These are phyloP conservation scores for Boloria selene DNA, from an alignment of 2,888 invertebrate genomes.

Conservation along the genomic window DNA sequence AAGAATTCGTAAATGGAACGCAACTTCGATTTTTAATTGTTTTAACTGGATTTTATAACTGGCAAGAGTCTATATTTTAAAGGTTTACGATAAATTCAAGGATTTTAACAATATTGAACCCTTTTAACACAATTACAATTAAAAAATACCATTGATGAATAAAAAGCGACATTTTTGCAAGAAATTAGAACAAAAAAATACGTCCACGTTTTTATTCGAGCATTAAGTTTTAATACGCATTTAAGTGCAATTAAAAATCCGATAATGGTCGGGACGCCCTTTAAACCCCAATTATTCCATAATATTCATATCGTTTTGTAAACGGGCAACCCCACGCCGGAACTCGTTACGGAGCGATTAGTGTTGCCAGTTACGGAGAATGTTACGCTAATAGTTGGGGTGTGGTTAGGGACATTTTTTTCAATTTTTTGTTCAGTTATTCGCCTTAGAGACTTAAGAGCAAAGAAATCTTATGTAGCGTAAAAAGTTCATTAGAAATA, in stretches of 20 bases:
- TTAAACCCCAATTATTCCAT: conserved; percentile 50
- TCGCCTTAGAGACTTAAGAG: conserved; percentile 17
- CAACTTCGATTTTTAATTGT: conserved; percentile 77
- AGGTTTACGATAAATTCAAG: conserved; percentile 23
- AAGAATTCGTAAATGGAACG: conserved; percentile 73
- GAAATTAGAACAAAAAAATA: conserved; percentile 14
- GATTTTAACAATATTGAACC: conserved; percentile 16
- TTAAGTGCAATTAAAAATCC: conserved; percentile 37
- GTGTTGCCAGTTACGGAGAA: conserved; percentile 79
- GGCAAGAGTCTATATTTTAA: conserved; percentile 40
- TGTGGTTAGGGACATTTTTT: conserved; percentile 45
- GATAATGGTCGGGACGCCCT: conserved; percentile 38
- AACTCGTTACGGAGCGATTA: conserved; percentile 79
- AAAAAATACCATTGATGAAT: conserved; percentile 3
- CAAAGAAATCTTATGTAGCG: conserved; percentile 14
- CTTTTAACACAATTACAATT: conserved; percentile 8
- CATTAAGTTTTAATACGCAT: conserved; percentile 26
- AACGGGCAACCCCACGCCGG: conserved; percentile 55
- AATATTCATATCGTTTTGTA: conserved; percentile 43
- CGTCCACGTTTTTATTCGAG: conserved; percentile 15
- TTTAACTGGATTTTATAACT: conserved; percentile 60
- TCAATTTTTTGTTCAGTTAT: conserved; percentile 27
- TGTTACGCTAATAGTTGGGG: conserved; percentile 73
- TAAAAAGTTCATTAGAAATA: conserved; percentile 15
- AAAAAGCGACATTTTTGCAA: background rate